Conservation (phyloP, 2,113 vertebrate genomes). For the Xyliphius kryptos region DNA sequence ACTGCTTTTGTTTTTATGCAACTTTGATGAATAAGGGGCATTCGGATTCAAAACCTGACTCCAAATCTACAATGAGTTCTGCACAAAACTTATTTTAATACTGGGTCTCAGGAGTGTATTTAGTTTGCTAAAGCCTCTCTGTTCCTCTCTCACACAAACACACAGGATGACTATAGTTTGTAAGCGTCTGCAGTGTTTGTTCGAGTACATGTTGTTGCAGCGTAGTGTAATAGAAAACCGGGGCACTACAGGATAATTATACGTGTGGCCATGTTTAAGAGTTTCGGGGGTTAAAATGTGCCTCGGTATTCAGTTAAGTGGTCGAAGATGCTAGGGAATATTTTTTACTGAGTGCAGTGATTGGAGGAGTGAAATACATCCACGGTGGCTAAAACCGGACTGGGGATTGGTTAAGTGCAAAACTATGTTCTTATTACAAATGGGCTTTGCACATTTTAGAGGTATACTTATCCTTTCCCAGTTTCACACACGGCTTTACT, state of each 20-base stretch:
- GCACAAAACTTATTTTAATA: constrained; percentile 14
- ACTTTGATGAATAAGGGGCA: background rate
- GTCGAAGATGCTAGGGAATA: constrained; percentile 15
- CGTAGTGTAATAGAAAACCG: no score
- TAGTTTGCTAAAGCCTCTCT: constrained; percentile 14
- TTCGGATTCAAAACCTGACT: constrained; percentile 23
- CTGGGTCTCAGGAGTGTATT: constrained; percentile 6
- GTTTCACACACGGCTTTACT: no score
- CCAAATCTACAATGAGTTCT: constrained; percentile 24
- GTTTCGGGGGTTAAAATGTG: no score
- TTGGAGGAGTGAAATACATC: constrained; percentile 12
- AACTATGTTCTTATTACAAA: constrained; percentile 32
- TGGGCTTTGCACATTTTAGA: no score
- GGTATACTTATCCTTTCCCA: no score
- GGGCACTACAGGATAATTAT: no score
- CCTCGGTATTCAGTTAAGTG: constrained; percentile 3
- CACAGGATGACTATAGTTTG: no score
- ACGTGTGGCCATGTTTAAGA: no score
- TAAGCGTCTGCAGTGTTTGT: no score
- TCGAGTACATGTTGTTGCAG: no score
- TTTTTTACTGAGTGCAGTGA: constrained; percentile 7
- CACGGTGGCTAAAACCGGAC: constrained; percentile 4
- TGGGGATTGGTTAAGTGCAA: constrained; percentile 34
- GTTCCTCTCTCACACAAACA: no score
- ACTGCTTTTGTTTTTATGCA: no score